Evolutionary conservation across 2,797 vertebrate genomes (phyloP).

Genomic region (Macroramphosus scolopax): DNA sequence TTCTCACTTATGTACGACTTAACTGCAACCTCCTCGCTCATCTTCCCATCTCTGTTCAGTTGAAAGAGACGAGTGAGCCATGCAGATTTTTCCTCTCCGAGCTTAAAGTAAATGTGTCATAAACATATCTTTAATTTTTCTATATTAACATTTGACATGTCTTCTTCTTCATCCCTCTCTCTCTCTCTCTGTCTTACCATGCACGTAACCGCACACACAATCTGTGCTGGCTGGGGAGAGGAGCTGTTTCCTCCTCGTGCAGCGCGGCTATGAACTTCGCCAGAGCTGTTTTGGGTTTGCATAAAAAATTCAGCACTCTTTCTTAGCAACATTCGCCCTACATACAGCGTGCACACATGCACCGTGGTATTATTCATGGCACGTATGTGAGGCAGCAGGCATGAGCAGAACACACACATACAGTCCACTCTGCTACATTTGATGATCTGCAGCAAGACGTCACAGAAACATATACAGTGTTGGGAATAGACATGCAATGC

Average conservation of each 20-base stretch:
- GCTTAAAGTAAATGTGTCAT: too few relatives aligned
- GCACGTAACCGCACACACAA: slow-evolving; percentile 10
- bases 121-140: too few relatives aligned
- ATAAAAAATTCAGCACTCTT: slow-evolving; percentile 76
- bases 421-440: slow-evolving; percentile 9
- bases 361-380: slow-evolving; percentile 53
- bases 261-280: slow-evolving; percentile 54
- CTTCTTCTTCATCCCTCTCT: too few relatives aligned
- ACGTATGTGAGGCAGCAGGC: background rate
- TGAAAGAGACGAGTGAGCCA: too few relatives aligned
- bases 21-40: too few relatives aligned
- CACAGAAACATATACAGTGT: slow-evolving; percentile 7
- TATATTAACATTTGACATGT: too few relatives aligned
- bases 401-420: too few relatives aligned
- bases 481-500: background rate
- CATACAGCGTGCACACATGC: slow-evolving; percentile 59
- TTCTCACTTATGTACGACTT: too few relatives aligned
- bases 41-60: background rate
- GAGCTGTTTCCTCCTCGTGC: slow-evolving; percentile 53
- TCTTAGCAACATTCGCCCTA: slow-evolving; percentile 73
- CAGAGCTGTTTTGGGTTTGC: slow-evolving; percentile 69
- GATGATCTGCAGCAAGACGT: slow-evolving; percentile 26
- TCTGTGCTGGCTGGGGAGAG: slow-evolving; percentile 29
- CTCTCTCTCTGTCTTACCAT: too few relatives aligned
- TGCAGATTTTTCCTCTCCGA: too few relatives aligned